These are phyloP conservation scores for Agrilus cyanescens DNA, from an alignment of 2,888 invertebrate genomes.

Conservation along the genomic window DNA sequence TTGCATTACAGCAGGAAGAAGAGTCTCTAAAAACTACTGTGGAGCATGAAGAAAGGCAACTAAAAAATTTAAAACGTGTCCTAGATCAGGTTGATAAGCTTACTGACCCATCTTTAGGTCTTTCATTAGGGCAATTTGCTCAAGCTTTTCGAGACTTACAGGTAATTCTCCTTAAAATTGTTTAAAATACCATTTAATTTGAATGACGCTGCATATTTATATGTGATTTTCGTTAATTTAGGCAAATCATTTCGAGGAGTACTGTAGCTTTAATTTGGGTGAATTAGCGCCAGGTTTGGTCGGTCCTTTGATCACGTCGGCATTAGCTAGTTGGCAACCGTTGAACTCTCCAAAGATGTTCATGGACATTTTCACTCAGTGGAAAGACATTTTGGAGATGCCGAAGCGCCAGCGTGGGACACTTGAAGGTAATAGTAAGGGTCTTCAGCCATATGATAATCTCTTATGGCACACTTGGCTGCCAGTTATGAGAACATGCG, in stretches of 20 bases:
- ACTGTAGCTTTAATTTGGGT: conserved; percentile 72
- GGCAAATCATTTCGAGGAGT: conserved; percentile 59
- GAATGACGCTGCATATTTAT: background rate
- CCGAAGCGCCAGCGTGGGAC: conserved; percentile 28
- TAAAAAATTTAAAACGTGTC: conserved; percentile 59
- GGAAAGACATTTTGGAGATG: conserved; percentile 51
- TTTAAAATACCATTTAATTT: conserved; percentile 1
- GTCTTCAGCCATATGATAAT: conserved; percentile 62
- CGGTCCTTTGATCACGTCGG: conserved; percentile 67
- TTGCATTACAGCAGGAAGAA: conserved; percentile 69
- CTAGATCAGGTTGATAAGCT: conserved; percentile 54
- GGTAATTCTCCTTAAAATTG: conserved; percentile 24
- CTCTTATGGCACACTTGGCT: conserved; percentile 86
- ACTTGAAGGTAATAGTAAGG: conserved; percentile 36
- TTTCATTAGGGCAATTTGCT: conserved; percentile 47
- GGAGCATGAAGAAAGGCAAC: conserved; percentile 58
- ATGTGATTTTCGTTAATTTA: conserved; percentile 28
- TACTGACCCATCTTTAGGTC: conserved; percentile 38
- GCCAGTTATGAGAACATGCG: conserved; percentile 63
- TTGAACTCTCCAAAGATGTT: conserved; percentile 54
- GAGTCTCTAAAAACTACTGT: conserved; percentile 55
- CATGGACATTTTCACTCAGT: conserved; percentile 52
- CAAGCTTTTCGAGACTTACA: conserved; percentile 45
- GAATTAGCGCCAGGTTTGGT: conserved; percentile 75
- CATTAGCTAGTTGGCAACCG: conserved; percentile 70